These are phyloP conservation scores for Scaeva pyrastri DNA, from an alignment of 2,888 invertebrate species.

Conservation along the genomic window DNA sequence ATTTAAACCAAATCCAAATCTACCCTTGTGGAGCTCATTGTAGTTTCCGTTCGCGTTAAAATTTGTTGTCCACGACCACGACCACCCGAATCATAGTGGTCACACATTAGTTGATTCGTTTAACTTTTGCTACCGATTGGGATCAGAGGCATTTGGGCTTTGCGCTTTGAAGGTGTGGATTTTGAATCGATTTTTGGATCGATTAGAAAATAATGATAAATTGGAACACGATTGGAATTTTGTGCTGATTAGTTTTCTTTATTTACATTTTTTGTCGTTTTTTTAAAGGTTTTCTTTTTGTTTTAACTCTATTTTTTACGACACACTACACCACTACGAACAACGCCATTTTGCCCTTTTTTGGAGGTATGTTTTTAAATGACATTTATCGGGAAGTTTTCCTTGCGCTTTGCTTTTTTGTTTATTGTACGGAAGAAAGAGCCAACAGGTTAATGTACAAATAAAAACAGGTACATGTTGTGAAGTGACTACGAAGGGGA, in stretches of 20 bases:
- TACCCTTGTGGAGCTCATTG: constrained; percentile 53
- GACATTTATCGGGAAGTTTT: constrained; percentile 76
- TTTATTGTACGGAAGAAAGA: constrained; percentile 51
- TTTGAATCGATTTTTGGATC: constrained; percentile 45
- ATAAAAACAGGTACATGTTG: constrained; percentile 14
- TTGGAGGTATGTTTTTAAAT: constrained; percentile 75
- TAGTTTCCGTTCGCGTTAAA: constrained; percentile 53
- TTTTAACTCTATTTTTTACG: constrained; percentile 51
- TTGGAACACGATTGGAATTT: constrained; percentile 65
- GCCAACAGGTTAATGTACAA: constrained; percentile 50
- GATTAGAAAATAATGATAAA: constrained; percentile 52
- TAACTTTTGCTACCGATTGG: constrained; percentile 21
- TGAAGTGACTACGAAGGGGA: too few relatives aligned
- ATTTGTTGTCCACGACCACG: constrained; percentile 37
- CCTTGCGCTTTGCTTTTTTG: constrained; percentile 60
- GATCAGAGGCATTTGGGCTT: constrained; percentile 60
- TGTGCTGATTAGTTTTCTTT: constrained; percentile 64
- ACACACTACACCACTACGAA: constrained; percentile 73
- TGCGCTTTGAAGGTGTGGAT: constrained; percentile 18
- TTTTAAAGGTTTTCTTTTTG: constrained; percentile 65
- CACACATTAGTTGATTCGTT: constrained; percentile 54
- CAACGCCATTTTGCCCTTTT: constrained; percentile 81
- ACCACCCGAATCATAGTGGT: constrained; percentile 54
- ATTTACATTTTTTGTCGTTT: constrained; percentile 71
- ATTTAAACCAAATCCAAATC: constrained; percentile 5